Evolutionary conservation across 1,140 invertebrate genomes (phyloP), one percentile per base, ranked within the genome.

Genomic region (Lerema accius): DNA sequence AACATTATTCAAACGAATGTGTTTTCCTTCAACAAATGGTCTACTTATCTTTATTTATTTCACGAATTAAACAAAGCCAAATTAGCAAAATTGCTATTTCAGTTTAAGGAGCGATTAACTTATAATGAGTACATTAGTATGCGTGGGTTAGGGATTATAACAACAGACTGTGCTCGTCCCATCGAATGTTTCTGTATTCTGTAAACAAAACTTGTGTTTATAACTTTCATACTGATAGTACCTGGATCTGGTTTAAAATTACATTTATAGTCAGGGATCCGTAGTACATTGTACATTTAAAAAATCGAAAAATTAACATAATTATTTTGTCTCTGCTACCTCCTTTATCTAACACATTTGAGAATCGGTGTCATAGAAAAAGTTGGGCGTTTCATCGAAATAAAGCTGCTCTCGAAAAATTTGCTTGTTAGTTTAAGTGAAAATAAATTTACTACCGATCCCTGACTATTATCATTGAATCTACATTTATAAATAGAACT

Each of bases 91-190:
- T 37, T 37, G 35, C 35, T 37, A 37, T 37, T 37, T 11, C n/a
- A 11, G 35, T 37, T 49, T 49, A 49, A 32, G 10, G 9, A 26
- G 46, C 46, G 23, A 13, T 32, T 26, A 11, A 15, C 13, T 49
- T 49, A 49, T 23, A 45, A 32, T 49, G 23, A 49, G 23, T 14
- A 32, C 11, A 49, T 49, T 32, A 32, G 11, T 49, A 49, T 49
- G 46, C 46, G 23, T 14, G 46, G 46, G 23, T 49, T 11, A 23
- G 23, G 26, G 46, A 49, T 49, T 49, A 49, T n/a, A 49, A 49
- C 46, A 49, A 26, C 35, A 37, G 10, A 37, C 35, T 37, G 35
- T 11, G 35, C 1, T 37, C 10, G 35, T 11, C 10, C 35, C 35
- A 11, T 37, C n/a, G 0, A 11, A 32, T 7, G 35, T 37, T 37